These are phyloP conservation scores for Sturnus vulgaris DNA, from an alignment of 2,113 vertebrate genomes.

Conservation along the genomic window DNA sequence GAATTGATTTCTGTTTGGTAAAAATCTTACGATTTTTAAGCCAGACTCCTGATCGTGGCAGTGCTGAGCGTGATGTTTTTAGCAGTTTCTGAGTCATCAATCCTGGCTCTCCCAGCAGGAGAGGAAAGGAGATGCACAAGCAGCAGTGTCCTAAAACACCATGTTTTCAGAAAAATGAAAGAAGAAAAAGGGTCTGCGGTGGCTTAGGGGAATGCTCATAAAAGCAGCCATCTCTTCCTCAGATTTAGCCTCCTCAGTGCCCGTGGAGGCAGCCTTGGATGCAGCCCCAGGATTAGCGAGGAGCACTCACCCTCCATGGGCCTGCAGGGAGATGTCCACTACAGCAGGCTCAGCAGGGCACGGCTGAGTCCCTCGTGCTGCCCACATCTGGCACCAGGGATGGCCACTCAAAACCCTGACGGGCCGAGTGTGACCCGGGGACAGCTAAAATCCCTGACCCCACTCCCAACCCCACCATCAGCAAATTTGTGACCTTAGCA, in stretches of 20 bases:
- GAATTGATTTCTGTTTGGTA: slow-evolving; percentile 25
- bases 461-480: not conserved
- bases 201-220: not conserved
- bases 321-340: not conserved
- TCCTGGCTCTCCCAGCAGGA: slow-evolving; percentile 11
- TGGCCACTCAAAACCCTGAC: rapidly evolving
- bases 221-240: not conserved
- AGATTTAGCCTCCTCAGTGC: not conserved
- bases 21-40: slow-evolving; percentile 48
- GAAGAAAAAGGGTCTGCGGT: not conserved
- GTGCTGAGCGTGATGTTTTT: slow-evolving; percentile 48
- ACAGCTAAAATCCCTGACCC: not conserved
- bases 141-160: not conserved
- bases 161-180: not conserved
- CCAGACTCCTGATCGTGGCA: not conserved
- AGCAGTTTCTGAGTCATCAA: slow-evolving; percentile 62
- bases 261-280: not conserved
- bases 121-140: not conserved
- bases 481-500: not conserved
- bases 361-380: rapidly evolving
- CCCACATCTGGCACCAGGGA: not conserved
- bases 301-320: rapidly evolving
- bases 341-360: not conserved
- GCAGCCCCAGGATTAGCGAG: not conserved
- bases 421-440: rapidly evolving